A percentile compares a stretch with the other conserved stretches of the same genome.
Conservation (phyloP, 2,888 invertebrate species). For the Galerucella nymphaeae region DNA sequence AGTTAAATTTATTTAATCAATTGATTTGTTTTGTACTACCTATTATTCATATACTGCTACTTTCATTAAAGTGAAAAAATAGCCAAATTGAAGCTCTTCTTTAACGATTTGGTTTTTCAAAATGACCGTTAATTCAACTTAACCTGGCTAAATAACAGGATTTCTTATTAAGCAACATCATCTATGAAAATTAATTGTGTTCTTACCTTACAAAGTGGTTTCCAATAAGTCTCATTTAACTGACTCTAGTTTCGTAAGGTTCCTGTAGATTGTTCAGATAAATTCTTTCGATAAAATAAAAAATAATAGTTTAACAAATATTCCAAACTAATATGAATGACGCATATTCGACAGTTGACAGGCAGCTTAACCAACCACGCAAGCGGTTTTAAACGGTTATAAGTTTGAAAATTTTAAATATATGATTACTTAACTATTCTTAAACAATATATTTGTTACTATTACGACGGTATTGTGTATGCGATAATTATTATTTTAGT, state of each 20-base stretch:
- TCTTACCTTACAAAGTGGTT: background rate
- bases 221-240: background rate
- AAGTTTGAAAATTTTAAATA: too few relatives aligned
- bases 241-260: background rate
- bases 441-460: too few relatives aligned
- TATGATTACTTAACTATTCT: too few relatives aligned
- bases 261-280: background rate
- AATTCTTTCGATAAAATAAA: background rate
- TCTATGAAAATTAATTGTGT: background rate
- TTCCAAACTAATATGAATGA: background rate
- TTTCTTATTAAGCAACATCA: background rate
- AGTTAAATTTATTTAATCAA: too few relatives aligned
- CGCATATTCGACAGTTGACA: slow-evolving; percentile 6
- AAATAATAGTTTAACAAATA: slow-evolving; percentile 6
- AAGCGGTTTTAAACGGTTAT: too few relatives aligned
- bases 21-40: too few relatives aligned
- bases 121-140: slow-evolving; percentile 1
- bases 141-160: background rate
- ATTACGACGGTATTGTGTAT: too few relatives aligned
- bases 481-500: too few relatives aligned
- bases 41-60: too few relatives aligned
- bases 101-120: background rate
- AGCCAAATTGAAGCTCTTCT: background rate
- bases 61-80: too few relatives aligned
- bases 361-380: background rate